Evolutionary conservation across 2,113 vertebrate species (phyloP).

Genomic region (Ibidorhyncha struthersii): DNA sequence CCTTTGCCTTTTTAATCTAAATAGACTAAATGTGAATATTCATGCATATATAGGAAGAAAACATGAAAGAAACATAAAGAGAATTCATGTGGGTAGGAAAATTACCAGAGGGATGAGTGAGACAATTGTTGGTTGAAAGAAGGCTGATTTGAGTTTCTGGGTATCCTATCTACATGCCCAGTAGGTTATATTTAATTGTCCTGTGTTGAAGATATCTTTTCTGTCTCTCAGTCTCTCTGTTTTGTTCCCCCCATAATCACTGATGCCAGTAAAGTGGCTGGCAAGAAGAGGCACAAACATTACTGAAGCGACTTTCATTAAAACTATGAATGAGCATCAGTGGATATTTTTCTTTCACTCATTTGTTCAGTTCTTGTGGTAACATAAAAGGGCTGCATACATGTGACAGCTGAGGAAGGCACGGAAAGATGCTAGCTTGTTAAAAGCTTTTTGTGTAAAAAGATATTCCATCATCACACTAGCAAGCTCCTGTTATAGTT

Average conservation of each 20-base stretch:
- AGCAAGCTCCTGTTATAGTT: background rate
- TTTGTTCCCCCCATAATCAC: background rate
- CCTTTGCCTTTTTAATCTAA: background rate
- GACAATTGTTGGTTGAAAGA: background rate
- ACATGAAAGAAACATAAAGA: background rate
- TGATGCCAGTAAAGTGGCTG: background rate
- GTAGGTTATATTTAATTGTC: background rate
- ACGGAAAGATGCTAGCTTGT: background rate
- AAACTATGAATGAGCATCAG: background rate
- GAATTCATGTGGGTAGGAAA: background rate
- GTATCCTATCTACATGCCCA: background rate
- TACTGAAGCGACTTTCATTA: background rate
- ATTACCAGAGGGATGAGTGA: background rate
- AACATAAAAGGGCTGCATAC: background rate
- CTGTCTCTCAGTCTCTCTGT: background rate
- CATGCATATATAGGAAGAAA: background rate
- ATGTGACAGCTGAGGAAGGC: background rate
- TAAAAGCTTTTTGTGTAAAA: constrained; percentile 2
- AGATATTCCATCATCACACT: background rate
- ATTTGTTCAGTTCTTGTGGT: background rate
- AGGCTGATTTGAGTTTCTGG: background rate
- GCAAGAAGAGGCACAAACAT: background rate
- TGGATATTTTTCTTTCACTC: background rate
- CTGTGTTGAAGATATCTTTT: background rate
- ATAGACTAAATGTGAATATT: background rate